phyloP scores from a whole-genome alignment of 1,140 invertebrate genomes.

The Chlorops oryzae region DNA sequence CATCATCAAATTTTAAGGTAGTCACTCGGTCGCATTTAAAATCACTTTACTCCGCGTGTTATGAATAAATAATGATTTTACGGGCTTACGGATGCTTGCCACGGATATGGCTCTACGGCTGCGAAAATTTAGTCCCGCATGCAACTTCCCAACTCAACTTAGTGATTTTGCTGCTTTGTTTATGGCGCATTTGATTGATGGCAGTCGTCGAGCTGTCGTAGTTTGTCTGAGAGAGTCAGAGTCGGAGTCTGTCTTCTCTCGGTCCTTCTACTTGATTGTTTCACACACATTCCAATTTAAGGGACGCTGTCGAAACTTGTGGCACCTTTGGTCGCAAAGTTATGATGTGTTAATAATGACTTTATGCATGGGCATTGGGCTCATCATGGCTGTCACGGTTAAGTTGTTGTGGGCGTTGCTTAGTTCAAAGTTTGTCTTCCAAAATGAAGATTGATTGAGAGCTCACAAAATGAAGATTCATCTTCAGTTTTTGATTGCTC shows the following conservation, averaged over 20 bases:
- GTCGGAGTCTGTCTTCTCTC: background rate
- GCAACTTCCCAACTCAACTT: background rate
- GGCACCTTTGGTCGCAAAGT: constrained; percentile 14
- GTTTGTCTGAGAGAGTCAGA: too few relatives aligned
- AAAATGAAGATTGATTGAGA: too few relatives aligned
- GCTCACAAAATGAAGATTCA: too few relatives aligned
- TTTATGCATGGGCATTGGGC: too few relatives aligned
- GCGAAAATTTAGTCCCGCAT: background rate
- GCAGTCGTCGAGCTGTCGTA: constrained; percentile 23
- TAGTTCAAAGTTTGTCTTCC: too few relatives aligned
- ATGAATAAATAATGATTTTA: constrained; percentile 30
- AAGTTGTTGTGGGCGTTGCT: constrained; percentile 25
- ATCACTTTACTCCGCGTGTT: constrained; percentile 31
- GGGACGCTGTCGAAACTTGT: too few relatives aligned
- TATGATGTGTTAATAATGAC: constrained; percentile 38
- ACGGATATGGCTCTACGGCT: background rate
- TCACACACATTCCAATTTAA: too few relatives aligned
- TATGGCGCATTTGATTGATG: constrained; percentile 24
- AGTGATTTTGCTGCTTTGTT: constrained; percentile 5
- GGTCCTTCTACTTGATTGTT: too few relatives aligned
- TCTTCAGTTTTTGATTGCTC: too few relatives aligned
- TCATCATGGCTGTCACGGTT: constrained; percentile 22
- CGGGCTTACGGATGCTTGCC: too few relatives aligned
- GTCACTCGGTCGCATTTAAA: constrained; percentile 24
- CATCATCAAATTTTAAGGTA: constrained; percentile 21